These are phyloP conservation scores for Leptinotarsa peninsularis DNA, from an alignment of 2,888 invertebrate genomes.

Conservation along the genomic window DNA sequence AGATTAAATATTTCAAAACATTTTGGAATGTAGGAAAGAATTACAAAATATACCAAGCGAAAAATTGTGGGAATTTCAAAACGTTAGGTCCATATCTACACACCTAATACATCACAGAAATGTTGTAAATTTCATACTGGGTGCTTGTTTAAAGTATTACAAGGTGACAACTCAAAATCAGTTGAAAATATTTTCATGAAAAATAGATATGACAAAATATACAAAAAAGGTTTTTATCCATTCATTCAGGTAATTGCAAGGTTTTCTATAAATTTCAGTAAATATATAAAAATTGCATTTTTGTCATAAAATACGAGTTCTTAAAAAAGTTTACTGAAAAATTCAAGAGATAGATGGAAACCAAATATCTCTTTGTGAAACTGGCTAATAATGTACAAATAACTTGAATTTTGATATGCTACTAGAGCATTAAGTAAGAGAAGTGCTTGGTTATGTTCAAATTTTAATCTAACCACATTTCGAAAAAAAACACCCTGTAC, in stretches of 20 bases:
- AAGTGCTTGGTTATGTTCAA: slow-evolving; percentile 7
- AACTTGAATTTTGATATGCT: neutral
- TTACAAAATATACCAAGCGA: slow-evolving; percentile 23
- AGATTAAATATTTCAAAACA: slow-evolving; percentile 63
- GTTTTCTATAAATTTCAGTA: neutral
- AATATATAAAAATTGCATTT: neutral
- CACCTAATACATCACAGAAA: slow-evolving; percentile 65
- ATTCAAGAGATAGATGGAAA: too few relatives aligned
- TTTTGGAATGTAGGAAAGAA: slow-evolving; percentile 59
- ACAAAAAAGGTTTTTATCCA: neutral
- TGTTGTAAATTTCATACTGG: slow-evolving; percentile 41
- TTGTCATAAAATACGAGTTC: too few relatives aligned
- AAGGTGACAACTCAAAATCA: neutral
- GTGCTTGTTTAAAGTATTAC: slow-evolving; percentile 6
- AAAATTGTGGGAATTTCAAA: slow-evolving; percentile 31
- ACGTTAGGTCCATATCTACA: slow-evolving; percentile 52
- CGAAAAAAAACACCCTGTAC: slow-evolving; percentile 41
- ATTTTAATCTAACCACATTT: slow-evolving; percentile 39
- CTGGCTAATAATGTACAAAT: neutral
- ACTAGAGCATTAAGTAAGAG: slow-evolving; percentile 2
- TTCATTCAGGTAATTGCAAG: neutral
- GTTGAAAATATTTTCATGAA: neutral
- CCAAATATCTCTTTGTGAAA: neutral
- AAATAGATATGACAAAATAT: neutral
- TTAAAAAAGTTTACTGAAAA: too few relatives aligned